Conservation (phyloP, 2,113 vertebrate genomes). For the Leucopternis melanops region DNA sequence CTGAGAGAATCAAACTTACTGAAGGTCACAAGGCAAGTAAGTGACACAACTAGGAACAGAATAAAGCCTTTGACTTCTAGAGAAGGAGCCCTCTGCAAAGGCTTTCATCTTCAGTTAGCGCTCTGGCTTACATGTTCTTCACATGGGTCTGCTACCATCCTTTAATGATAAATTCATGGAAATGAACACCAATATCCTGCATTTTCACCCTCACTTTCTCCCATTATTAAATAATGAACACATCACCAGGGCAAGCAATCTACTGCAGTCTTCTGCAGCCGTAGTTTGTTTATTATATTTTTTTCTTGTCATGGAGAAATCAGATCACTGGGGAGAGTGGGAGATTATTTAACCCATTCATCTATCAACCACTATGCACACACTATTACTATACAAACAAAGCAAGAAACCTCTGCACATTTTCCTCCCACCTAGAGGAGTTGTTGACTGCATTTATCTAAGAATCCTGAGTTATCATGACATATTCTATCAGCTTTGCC, state of each 20-base stretch:
- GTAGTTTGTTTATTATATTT: not conserved
- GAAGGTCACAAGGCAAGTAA: not conserved
- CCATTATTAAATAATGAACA: not conserved
- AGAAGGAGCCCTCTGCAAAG: not conserved
- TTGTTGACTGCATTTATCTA: not conserved
- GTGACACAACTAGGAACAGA: not conserved
- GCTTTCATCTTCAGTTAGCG: not conserved
- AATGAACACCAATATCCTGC: not conserved
- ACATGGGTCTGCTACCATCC: not conserved
- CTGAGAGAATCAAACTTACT: not conserved
- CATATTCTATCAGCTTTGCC: not conserved
- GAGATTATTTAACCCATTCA: conserved; percentile 3
- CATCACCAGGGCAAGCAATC: not conserved
- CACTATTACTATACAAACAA: not conserved
- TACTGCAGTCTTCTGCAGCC: not conserved
- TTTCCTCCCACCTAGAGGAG: not conserved
- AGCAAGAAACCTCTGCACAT: not conserved
- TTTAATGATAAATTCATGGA: not conserved
- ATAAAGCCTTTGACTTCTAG: not conserved
- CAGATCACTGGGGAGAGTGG: not conserved
- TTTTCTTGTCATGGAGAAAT: not conserved
- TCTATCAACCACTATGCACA: not conserved
- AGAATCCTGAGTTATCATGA: not conserved
- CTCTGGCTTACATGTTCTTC: not conserved
- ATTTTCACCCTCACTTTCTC: not conserved